Conservation (phyloP, 1,140 invertebrate genomes). For the Lysiphlebus fabarum region DNA sequence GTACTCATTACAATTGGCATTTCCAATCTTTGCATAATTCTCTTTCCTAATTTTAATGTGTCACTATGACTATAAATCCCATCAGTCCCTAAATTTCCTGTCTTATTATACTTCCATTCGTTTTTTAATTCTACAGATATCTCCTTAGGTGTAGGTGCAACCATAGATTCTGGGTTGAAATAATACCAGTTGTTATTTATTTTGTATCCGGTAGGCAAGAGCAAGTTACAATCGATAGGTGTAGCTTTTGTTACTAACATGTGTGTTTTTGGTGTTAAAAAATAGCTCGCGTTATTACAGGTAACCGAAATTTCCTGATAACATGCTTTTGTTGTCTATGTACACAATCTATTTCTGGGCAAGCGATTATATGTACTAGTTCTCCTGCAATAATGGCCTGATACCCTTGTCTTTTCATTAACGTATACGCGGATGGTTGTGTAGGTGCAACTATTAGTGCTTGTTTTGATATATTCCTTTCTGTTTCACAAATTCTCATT, state of each 20-base stretch:
- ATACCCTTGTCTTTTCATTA: conserved; percentile 28
- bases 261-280: no score
- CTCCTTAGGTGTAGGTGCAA: background rate
- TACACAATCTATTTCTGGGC: no score
- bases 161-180: background rate
- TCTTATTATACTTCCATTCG: conserved; percentile 20
- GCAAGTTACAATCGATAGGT: no score
- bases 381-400: conserved; percentile 20
- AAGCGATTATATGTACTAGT: no score
- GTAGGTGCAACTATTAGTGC: conserved; percentile 19
- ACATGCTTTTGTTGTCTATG: no score
- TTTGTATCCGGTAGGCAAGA: no score
- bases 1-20: conserved; percentile 16
- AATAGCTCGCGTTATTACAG: no score
- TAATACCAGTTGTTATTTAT: conserved; percentile 20
- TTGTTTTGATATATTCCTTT: conserved; percentile 22
- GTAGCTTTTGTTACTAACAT: no score
- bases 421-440: conserved; percentile 26
- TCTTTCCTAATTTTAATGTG: conserved; percentile 18
- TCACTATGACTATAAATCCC: conserved; percentile 19
- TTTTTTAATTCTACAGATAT: background rate
- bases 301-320: no score
- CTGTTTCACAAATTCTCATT: conserved; percentile 24
- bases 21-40: conserved; percentile 25
- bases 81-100: conserved; percentile 13